Base-by-base conservation (phyloP, 2,113 vertebrate genomes). In the Triplophysa tibetana region DNA sequence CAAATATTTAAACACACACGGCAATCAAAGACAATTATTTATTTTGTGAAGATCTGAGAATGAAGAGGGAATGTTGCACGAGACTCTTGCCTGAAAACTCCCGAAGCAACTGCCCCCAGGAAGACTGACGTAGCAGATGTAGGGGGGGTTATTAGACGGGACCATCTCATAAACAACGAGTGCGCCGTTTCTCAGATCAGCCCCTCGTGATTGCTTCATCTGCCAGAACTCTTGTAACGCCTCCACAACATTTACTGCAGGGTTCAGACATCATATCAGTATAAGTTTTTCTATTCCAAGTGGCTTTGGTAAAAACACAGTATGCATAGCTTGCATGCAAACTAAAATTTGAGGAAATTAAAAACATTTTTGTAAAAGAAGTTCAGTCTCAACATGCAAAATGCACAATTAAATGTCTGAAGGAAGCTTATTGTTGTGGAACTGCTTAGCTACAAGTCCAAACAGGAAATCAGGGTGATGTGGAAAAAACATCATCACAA, bases 91-190 rank as follows among this genome's bases (percentile, higher is more conserved):
- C 96, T 98, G 98, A 91, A 99, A 99, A 83, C 98, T 99, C 54
- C 98, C 98, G 0, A 99, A 99, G 87, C 98, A 99, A 89, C 97
- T 98, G n/a, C 98, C 98, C 1, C 97, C 97, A 0, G 98, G 97
- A 60, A 99, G 90, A 64, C 97, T 99, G 78, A 99, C 97, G 0
- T 96, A 99, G 90, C 98, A 99, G 72, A 99, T 94, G 1, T 99
- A 99, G 0, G 98, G 98, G 1, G 98, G 96, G 70, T 93, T 97
- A 91, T 91, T 98, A 83, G 96, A 94, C 0, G 98, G 95, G 7
- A 99, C 97, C 97, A 98, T 98, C 90, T 99, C 98, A 19, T 99
- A 99, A 14, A 99, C 97, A n/a, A 99, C 98, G 0, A 99, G 89
- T 0, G 98, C 98, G 0, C 98, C 98, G 0, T 99, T 98, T n/a